phyloP scores from a whole-genome alignment of 2,113 vertebrate species.

The Ameiurus melas region DNA sequence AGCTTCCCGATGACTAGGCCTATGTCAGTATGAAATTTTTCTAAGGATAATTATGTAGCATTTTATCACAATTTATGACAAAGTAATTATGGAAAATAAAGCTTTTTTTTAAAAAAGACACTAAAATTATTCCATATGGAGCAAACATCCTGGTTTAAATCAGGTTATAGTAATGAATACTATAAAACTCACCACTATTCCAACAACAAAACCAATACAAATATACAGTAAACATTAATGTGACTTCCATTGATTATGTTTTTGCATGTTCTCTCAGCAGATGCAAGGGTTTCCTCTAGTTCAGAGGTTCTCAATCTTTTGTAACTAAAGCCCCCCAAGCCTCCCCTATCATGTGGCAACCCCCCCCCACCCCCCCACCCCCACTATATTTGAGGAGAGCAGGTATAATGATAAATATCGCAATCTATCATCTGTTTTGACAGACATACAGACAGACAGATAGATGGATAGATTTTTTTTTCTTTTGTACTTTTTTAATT shows the following conservation, averaged over 20 bases:
- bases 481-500: too few species aligned
- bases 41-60: neutral
- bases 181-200: neutral
- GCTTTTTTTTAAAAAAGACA: neutral
- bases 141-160: neutral
- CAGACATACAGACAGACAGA: too few species aligned
- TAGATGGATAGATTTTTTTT: too few species aligned
- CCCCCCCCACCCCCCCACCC: too few species aligned
- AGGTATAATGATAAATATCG: too few species aligned
- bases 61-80: neutral
- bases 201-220: neutral
- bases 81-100: neutral
- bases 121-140: neutral
- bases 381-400: too few species aligned
- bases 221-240: neutral
- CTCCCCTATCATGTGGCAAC: too few species aligned
- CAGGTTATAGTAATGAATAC: neutral
- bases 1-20: slow-evolving; percentile 12
- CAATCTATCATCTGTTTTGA: too few species aligned
- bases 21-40: neutral
- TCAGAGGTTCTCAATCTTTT: too few species aligned
- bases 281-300: neutral
- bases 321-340: too few species aligned
- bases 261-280: neutral
- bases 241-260: neutral